These are phyloP conservation scores for Holothuria leucospilota DNA, from an alignment of 53 echinoderm and acorn worm genomes.

Conservation along the genomic window DNA sequence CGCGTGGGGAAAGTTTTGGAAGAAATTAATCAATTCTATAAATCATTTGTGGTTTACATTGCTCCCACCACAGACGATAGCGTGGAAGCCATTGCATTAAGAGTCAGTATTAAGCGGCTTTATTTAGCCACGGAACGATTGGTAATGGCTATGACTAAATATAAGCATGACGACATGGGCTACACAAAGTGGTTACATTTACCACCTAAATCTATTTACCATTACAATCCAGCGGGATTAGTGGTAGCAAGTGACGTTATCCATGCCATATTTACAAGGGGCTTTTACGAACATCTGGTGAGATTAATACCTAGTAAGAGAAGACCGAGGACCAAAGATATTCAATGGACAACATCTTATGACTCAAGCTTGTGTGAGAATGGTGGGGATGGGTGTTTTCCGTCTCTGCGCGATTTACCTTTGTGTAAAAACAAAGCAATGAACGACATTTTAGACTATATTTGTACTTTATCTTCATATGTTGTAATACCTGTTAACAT, in stretches of 20 bases:
- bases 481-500: neutral
- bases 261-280: neutral
- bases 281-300: neutral
- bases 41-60: neutral
- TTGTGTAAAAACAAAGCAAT: neutral
- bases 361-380: neutral
- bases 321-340: neutral
- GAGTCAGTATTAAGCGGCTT: neutral
- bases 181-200: neutral
- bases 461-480: neutral
- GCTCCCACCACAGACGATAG: neutral
- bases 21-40: neutral
- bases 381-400: neutral
- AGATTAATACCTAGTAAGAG: neutral
- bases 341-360: neutral
- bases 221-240: neutral
- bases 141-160: neutral
- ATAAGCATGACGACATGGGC: neutral
- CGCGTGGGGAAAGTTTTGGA: neutral
- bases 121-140: neutral
- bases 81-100: slow-evolving; percentile 1
- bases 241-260: neutral
- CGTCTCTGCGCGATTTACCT: neutral
- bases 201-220: neutral
- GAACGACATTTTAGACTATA: slow-evolving; percentile 19